phyloP scores from a whole-genome alignment of 2,113 vertebrate species.

The Merops nubicus region DNA sequence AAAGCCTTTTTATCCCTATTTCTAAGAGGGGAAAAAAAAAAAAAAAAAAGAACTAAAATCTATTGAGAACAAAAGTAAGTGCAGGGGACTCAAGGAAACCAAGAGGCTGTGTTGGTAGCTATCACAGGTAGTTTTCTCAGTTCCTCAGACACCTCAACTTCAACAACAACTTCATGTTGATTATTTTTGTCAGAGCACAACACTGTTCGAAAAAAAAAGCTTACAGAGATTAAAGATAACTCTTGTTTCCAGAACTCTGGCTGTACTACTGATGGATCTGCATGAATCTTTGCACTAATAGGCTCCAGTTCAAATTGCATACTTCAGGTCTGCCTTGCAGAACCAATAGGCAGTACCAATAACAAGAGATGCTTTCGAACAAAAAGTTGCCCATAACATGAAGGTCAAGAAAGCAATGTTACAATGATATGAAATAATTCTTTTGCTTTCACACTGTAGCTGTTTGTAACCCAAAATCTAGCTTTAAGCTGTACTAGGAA shows the following conservation, averaged over 20 bases:
- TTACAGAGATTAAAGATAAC: neutral
- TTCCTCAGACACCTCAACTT: neutral
- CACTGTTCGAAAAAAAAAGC: neutral
- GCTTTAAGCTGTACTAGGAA: neutral
- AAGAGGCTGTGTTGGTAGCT: neutral
- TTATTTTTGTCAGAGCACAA: neutral
- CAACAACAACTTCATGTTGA: too few species aligned
- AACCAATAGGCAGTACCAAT: neutral
- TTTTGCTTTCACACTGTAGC: neutral
- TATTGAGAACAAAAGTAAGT: neutral
- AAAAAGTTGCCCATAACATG: neutral
- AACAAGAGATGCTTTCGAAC: neutral
- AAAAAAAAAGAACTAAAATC: neutral
- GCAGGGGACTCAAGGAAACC: neutral
- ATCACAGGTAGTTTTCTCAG: neutral
- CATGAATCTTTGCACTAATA: neutral
- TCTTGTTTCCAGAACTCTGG: neutral
- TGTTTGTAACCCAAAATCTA: neutral
- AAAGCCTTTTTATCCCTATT: neutral
- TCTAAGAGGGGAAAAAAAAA: neutral
- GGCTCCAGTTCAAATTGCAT: neutral
- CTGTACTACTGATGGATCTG: neutral
- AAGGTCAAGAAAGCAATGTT: neutral
- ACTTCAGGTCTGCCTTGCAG: neutral
- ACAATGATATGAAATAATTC: neutral